Base-by-base conservation (phyloP, 2,888 invertebrate species). In the Nycteola revayana region DNA sequence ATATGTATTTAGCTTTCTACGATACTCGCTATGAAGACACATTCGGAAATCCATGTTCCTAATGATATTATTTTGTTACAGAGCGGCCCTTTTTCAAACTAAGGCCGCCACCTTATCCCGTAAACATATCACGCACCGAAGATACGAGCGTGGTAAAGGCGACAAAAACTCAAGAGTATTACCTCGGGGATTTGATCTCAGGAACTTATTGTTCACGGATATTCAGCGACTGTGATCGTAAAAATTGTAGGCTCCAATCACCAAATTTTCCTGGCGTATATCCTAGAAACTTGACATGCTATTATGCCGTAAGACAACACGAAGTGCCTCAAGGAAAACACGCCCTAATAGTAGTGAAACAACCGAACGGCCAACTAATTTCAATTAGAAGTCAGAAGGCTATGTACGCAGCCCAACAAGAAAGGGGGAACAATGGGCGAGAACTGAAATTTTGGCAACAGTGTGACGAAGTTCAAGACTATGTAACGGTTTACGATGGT, bases 221-320 rank as follows among this genome's bases (percentile, higher is more conserved):
- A 80, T 96, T 95, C 90, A 96, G 95, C 80, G 95, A 96, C 86
- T 97, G 97, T 85, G 96, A 96, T 90, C 93, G 93, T 84, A 95
- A 95, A 88, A 92, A 93, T 62, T 97, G 97, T 87, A 93, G 95
- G 67, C 90, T 97, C 66, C 97, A 97, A 82, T 96, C 96, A 28
- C 96, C 97, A 28, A 96, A 96, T 90, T 97, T 95, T 84, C 97
- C 97, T 14, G 97, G 96, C 57, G 93, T 97, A 56, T 98, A 98
- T 84, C 97, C 97, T 2, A 92, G 97, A 55, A 97, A 97, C 82
- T 92, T 98, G 65, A 96, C 97, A 44, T 98, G 98, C 77, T 96
- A 97, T 86, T 98, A 96, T 77, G 96, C 97, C 25, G 95, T 97
- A 37, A 89, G 95, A 50, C 94, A 95, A 85, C 94, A 96, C 78